These are phyloP conservation scores for Meloidogyne floridensis DNA, from an alignment of 1,140 invertebrate species.

Conservation along the genomic window DNA sequence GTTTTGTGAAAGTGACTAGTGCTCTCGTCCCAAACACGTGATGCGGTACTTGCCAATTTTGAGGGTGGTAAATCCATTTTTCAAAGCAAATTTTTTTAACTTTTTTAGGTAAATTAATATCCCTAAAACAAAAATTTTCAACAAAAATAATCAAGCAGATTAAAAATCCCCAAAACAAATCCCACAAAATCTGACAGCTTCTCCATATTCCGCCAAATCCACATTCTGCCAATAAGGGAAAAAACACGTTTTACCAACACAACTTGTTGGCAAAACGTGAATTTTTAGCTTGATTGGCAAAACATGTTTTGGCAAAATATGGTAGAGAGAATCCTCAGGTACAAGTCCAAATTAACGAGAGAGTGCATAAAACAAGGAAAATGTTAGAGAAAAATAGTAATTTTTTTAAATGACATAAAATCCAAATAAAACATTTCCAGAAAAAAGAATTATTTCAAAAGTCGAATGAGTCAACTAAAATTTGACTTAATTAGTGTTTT, in stretches of 20 bases:
- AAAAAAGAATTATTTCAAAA: not conserved
- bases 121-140: too few species aligned
- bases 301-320: too few species aligned
- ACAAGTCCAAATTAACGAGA: not conserved
- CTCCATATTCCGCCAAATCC: not conserved
- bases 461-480: not conserved
- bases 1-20: constrained; percentile 28
- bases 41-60: constrained; percentile 33
- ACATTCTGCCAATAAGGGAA: too few species aligned
- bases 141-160: not conserved
- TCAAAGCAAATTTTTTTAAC: not conserved
- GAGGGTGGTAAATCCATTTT: constrained; percentile 24
- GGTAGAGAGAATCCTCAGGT: too few species aligned
- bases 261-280: too few species aligned
- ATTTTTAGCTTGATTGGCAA: too few species aligned
- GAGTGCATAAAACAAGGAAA: not conserved
- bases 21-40: constrained; percentile 30
- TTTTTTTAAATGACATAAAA: not conserved
- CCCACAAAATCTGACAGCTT: not conserved
- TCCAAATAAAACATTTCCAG: not conserved
- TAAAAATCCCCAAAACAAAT: not conserved
- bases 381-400: not conserved
- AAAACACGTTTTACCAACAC: too few species aligned
- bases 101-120: too few species aligned
- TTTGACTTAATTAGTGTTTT: not conserved